Conservation (phyloP, 1,140 invertebrate species). For the Homalodisca vitripennis region DNA sequence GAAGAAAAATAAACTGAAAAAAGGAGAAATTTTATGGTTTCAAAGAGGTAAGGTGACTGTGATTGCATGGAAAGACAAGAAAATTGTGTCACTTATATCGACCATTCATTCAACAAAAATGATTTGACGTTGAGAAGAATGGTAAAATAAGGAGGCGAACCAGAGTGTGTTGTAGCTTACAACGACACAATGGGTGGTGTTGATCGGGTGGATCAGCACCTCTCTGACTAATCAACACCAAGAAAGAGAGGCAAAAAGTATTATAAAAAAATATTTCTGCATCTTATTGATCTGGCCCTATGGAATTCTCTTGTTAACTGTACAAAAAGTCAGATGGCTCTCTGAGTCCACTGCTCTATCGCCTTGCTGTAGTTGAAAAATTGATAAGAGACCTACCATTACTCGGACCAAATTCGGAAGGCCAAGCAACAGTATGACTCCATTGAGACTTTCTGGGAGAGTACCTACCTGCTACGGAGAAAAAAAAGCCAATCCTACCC, state of each 20-base stretch:
- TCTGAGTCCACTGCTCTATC: background rate
- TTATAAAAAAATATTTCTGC: background rate
- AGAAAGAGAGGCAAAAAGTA: background rate
- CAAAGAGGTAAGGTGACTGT: background rate
- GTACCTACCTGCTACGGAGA: background rate
- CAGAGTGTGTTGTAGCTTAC: background rate
- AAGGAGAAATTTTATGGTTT: background rate
- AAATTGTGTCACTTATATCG: background rate
- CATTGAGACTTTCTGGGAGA: background rate
- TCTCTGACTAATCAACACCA: slow-evolving; percentile 4
- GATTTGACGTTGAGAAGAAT: background rate
- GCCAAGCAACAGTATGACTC: background rate
- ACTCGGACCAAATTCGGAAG: background rate
- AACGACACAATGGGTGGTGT: slow-evolving; percentile 26
- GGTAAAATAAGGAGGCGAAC: background rate
- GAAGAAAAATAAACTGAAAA: background rate
- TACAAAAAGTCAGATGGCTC: background rate
- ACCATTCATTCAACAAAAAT: background rate
- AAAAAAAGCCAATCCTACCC: background rate
- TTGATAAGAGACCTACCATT: background rate
- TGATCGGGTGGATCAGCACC: slow-evolving; percentile 19
- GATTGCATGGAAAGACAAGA: background rate
- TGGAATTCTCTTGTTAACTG: background rate
- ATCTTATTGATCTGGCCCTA: background rate
- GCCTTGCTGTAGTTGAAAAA: background rate